Base-by-base conservation (phyloP, 1,140 invertebrate genomes). In the Platorchestia sp. region DNA sequence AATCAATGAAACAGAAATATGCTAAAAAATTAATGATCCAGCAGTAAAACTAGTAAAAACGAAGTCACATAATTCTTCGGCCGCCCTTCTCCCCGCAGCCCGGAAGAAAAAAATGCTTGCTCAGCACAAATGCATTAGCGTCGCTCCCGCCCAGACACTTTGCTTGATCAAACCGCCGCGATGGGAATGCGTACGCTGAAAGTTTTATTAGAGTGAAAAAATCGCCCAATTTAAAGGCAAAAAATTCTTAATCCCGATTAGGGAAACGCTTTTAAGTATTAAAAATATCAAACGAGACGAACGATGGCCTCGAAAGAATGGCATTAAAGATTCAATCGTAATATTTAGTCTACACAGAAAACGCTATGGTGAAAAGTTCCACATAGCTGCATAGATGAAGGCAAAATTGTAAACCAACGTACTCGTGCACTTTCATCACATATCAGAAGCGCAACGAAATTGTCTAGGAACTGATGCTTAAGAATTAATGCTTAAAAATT, bases 71-170 rank as follows among this genome's bases (percentile, higher is more conserved):
- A 89, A 42, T 89, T 89, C 87, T 42, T 41, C 14, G 7, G 87
- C n/a, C 87, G 7, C 43, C 41, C 43, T 89, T 42, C 41, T 89
- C 41, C 41, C 7, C 10, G 22, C 87, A 89, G 87, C 87, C n/a
- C 43, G 87, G 87, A 89, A 89, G 43, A 89, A 41, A 89, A 44
- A 89, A 89, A 5, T 44, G 87, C 87, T 89, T 89, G 87, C 87
- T 89, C 87, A 89, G 87, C 87, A 89, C 87, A 89, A 89, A 89
- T 89, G 87, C 87, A 41, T 89, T 89, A 75, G 59, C 87, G 41
- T 41, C 43, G 87, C 87, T 42, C 41, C 87, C 87, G 87, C 87
- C 41, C 43, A 41, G 87, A 89, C 87, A 89, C 87, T 89, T 89
- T 89, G 87, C 87, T 44, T 89, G 87, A 89, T 89, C 87, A 89